These are phyloP conservation scores for Caretta caretta DNA, from an alignment of 2,113 vertebrate species.

Conservation along the genomic window DNA sequence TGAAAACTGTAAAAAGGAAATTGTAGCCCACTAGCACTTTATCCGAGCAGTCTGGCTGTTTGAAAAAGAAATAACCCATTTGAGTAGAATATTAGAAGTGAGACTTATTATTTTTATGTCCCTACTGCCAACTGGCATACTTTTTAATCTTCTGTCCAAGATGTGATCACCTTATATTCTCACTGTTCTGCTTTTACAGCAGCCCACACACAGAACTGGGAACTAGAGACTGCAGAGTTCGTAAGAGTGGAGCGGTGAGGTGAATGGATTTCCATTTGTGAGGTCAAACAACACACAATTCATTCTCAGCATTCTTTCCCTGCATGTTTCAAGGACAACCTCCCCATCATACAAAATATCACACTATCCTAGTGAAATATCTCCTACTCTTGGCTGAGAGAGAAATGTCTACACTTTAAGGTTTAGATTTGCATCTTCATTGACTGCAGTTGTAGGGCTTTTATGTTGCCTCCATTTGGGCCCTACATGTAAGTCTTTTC, in stretches of 20 bases:
- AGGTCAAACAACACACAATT: constrained; percentile 12
- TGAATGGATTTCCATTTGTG: background rate
- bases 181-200: background rate
- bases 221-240: rapidly evolving
- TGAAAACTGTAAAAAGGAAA: background rate
- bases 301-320: background rate
- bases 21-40: background rate
- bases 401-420: rapidly evolving
- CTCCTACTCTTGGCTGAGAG: rapidly evolving
- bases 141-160: background rate
- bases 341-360: rapidly evolving
- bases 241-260: background rate
- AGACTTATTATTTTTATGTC: background rate
- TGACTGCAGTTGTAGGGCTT: background rate
- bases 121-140: background rate
- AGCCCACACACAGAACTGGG: background rate
- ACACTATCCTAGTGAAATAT: rapidly evolving
- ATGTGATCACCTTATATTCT: rapidly evolving
- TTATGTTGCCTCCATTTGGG: background rate
- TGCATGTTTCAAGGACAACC: rapidly evolving
- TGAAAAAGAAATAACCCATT: background rate
- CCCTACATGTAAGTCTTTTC: background rate
- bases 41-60: background rate
- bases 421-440: rapidly evolving
- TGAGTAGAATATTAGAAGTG: background rate